phyloP scores from a whole-genome alignment of 2,888 invertebrate genomes.

The Sinopyrophorus schimmeli region DNA sequence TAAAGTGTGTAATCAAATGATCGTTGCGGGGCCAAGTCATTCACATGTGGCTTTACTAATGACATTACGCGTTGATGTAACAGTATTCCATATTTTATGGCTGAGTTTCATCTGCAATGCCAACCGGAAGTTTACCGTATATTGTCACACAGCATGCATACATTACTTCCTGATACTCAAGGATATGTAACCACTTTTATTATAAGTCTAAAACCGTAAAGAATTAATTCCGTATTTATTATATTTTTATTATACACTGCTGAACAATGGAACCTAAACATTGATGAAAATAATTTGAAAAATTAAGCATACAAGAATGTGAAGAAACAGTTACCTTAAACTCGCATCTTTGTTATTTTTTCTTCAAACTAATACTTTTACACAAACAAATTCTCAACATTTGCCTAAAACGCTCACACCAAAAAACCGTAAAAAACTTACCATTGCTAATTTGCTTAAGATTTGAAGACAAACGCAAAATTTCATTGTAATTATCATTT shows the following conservation, averaged over 20 bases:
- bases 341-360: too few relatives aligned
- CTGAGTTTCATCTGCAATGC: conserved; percentile 22
- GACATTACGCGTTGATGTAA: conserved; percentile 35
- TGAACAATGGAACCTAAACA: conserved; percentile 8
- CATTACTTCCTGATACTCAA: conserved; percentile 30
- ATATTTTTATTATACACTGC: neutral
- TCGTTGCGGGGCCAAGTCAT: conserved; percentile 35
- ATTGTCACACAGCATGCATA: conserved; percentile 30
- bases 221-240: too few relatives aligned
- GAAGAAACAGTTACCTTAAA: too few relatives aligned
- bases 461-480: too few relatives aligned
- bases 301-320: conserved; percentile 1
- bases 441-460: too few relatives aligned
- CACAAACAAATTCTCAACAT: too few relatives aligned
- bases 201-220: conserved; percentile 17
- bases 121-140: conserved; percentile 31
- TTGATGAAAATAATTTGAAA: neutral
- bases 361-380: too few relatives aligned
- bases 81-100: conserved; percentile 29
- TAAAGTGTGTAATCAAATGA: conserved; percentile 29
- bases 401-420: too few relatives aligned
- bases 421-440: too few relatives aligned
- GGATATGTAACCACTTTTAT: conserved; percentile 26
- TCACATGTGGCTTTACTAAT: conserved; percentile 33
- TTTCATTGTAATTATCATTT: too few relatives aligned